Percentiles rank a stretch among this genome's conserved stretches.
Conservation (phyloP, 2,888 invertebrate genomes). For the Colletes collaris region DNA sequence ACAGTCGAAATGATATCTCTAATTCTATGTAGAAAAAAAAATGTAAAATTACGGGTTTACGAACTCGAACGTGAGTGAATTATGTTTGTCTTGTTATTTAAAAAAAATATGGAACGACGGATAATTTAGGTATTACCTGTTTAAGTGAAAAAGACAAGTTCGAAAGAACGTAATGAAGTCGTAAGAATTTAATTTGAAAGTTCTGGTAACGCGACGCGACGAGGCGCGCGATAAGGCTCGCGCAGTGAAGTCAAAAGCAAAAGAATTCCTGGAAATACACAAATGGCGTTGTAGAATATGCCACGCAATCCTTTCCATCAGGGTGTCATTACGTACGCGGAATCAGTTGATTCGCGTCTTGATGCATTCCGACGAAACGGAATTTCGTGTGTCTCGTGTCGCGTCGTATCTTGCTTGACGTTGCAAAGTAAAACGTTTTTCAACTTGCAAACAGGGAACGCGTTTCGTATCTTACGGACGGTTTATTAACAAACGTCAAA, state of each 20-base stretch:
- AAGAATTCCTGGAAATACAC: conserved; percentile 40
- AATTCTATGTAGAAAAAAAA: no score
- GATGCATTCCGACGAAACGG: conserved; percentile 31
- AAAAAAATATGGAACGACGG: no score
- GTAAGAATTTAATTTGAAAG: conserved; percentile 1
- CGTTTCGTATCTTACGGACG: background rate
- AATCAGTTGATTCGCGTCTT: conserved; percentile 45
- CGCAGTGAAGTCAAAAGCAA: conserved; percentile 21
- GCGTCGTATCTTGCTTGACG: conserved; percentile 1
- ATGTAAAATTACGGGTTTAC: no score
- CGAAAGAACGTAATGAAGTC: no score
- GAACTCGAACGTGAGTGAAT: no score
- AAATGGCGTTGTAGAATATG: conserved; percentile 48
- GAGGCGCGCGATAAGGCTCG: conserved; percentile 20
- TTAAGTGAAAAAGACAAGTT: no score
- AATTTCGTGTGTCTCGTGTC: conserved; percentile 47
- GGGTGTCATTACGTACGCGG: conserved; percentile 51
- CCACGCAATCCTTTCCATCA: conserved; percentile 42
- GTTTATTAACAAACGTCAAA: no score
- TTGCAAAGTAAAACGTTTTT: background rate
- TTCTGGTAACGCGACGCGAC: background rate
- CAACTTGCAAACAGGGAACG: background rate
- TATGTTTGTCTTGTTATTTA: no score
- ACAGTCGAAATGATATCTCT: no score
- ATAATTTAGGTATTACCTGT: no score